Evolutionary conservation across 2,888 invertebrate species (phyloP).

Genomic region (Villa cingulata): DNA sequence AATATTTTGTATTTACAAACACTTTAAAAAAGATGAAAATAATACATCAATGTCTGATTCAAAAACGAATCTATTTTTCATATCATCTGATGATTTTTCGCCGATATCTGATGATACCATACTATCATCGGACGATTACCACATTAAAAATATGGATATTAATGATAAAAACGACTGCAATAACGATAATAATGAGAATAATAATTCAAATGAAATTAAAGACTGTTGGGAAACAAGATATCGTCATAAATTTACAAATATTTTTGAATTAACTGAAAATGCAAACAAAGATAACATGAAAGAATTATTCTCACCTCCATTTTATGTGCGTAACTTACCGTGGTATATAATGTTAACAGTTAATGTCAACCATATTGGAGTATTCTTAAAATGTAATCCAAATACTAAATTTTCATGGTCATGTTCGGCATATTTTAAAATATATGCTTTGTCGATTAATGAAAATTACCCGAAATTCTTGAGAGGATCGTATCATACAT

Average conservation of each 20-base stretch:
- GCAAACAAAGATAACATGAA: too few relatives aligned
- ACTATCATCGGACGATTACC: too few relatives aligned
- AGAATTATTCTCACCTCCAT: slow-evolving; percentile 74
- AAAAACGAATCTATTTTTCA: too few relatives aligned
- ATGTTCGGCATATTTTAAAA: slow-evolving; percentile 90
- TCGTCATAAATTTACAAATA: slow-evolving; percentile 71
- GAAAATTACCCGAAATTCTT: slow-evolving; percentile 77
- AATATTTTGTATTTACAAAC: too few relatives aligned
- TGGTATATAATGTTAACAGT: slow-evolving; percentile 90
- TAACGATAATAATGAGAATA: background rate
- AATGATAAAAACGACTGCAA: too few relatives aligned
- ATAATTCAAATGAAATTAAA: slow-evolving; percentile 5
- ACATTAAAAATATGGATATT: too few relatives aligned
- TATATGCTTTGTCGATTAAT: slow-evolving; percentile 78
- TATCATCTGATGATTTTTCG: too few relatives aligned
- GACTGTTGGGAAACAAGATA: slow-evolving; percentile 66
- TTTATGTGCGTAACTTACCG: slow-evolving; percentile 88
- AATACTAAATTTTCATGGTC: slow-evolving; percentile 95
- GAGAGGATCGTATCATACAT: slow-evolving; percentile 88
- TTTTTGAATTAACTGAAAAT: slow-evolving; percentile 53
- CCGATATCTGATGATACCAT: too few relatives aligned
- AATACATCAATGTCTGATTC: too few relatives aligned
- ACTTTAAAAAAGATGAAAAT: too few relatives aligned
- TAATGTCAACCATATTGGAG: slow-evolving; percentile 69
- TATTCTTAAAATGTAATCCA: slow-evolving; percentile 91